Conservation (phyloP, 2,113 vertebrate genomes). For the Sander vitreus region DNA sequence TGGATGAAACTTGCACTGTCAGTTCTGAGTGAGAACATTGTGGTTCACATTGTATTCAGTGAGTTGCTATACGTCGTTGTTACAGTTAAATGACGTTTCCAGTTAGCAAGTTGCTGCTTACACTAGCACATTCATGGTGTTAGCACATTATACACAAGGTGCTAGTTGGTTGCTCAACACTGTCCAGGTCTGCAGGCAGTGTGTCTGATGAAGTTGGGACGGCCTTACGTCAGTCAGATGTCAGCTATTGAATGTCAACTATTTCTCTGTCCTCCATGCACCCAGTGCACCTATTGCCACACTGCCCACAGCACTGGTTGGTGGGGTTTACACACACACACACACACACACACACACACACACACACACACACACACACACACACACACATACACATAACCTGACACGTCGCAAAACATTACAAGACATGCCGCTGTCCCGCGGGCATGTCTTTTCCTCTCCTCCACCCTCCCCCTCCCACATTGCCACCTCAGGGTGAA, state of each 20-base stretch:
- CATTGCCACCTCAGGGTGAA: not conserved
- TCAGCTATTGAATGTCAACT: conserved; percentile 70
- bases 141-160: conserved; percentile 20
- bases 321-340: conserved; percentile 32
- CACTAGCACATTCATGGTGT: conserved; percentile 40
- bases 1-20: too few relatives aligned
- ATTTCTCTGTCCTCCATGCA: conserved; percentile 41
- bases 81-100: conserved; percentile 7
- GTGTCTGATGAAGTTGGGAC: conserved; percentile 42
- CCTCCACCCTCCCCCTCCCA: not conserved
- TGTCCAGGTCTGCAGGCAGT: conserved; percentile 38
- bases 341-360: conserved; percentile 31
- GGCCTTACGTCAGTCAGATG: conserved; percentile 72
- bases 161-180: conserved; percentile 49
- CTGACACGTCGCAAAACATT: conserved; percentile 73
- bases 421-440: conserved; percentile 61
- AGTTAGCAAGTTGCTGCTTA: conserved; percentile 28
- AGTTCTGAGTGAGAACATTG: not conserved
- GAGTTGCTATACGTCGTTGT: not conserved
- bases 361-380: conserved; percentile 22
- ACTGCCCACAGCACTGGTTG: conserved; percentile 30
- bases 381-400: conserved; percentile 36
- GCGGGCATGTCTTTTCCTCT: conserved; percentile 69
- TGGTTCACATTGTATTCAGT: not conserved
- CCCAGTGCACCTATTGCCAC: conserved; percentile 60